These are phyloP conservation scores for Dissostichus mawsoni DNA, from an alignment of 2,113 vertebrate species.

Conservation along the genomic window DNA sequence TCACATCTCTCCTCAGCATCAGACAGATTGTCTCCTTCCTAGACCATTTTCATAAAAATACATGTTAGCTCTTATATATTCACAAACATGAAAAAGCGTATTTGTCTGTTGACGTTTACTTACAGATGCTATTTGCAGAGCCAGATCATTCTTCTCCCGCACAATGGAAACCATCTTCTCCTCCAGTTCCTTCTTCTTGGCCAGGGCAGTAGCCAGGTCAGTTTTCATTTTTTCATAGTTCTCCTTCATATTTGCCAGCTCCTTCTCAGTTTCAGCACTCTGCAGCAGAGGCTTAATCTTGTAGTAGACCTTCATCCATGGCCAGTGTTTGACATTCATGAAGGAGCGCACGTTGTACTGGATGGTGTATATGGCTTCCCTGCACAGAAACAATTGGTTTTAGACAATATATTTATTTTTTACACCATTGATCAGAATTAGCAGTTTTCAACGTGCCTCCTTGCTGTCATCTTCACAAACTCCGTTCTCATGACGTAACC, in stretches of 20 bases:
- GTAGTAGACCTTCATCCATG: too few species aligned
- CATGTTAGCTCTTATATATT: not conserved
- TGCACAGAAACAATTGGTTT: too few species aligned
- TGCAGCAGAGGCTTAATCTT: too few species aligned
- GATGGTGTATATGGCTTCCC: too few species aligned
- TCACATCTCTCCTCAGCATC: conserved; percentile 77
- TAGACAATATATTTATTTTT: too few species aligned
- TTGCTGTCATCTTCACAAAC: conserved; percentile 67
- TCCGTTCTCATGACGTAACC: conserved; percentile 8
- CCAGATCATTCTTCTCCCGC: conserved; percentile 64
- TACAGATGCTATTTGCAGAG: conserved; percentile 67
- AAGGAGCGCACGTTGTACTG: too few species aligned
- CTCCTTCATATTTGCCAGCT: conserved; percentile 66
- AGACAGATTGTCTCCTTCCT: conserved; percentile 76
- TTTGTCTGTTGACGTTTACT: conserved; percentile 7
- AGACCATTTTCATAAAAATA: not conserved
- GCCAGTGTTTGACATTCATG: too few species aligned
- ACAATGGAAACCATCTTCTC: conserved; percentile 74
- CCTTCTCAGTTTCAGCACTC: conserved; percentile 46
- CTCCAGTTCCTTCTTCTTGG: conserved; percentile 71
- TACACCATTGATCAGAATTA: too few species aligned
- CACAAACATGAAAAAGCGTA: not conserved
- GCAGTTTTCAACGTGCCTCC: conserved; percentile 42
- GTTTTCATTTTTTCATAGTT: conserved; percentile 66
- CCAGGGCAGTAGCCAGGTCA: conserved; percentile 63